Conservation (phyloP, 2,888 invertebrate genomes). For the Aleiodes testaceus region DNA sequence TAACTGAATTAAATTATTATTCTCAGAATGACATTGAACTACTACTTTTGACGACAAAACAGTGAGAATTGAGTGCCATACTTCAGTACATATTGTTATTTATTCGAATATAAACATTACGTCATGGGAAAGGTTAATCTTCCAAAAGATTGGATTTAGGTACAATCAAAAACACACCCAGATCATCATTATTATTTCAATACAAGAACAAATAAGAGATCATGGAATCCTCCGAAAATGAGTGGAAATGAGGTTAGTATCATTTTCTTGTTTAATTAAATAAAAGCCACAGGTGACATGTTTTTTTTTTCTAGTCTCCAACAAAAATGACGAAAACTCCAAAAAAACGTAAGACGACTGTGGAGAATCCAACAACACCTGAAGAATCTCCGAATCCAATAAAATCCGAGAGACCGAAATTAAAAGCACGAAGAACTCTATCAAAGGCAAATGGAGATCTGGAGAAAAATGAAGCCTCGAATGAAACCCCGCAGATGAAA, state of each 20-base stretch:
- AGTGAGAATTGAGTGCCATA: background rate
- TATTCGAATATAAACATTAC: slow-evolving; percentile 9
- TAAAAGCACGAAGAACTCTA: slow-evolving; percentile 50
- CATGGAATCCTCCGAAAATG: slow-evolving; percentile 58
- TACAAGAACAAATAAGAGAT: slow-evolving; percentile 57
- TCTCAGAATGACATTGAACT: no score
- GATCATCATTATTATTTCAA: slow-evolving; percentile 66
- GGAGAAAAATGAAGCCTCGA: slow-evolving; percentile 28
- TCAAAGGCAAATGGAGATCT: background rate
- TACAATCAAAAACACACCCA: slow-evolving; percentile 60
- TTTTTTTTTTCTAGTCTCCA: slow-evolving; percentile 31
- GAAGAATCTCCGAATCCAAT: slow-evolving; percentile 25
- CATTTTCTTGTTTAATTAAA: background rate
- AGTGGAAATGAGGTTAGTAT: slow-evolving; percentile 12
- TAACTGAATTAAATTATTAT: no score
- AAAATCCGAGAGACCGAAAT: slow-evolving; percentile 47
- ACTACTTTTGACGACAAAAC: no score
- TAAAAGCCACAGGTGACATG: background rate
- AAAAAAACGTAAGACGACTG: slow-evolving; percentile 40
- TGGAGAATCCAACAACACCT: slow-evolving; percentile 41
- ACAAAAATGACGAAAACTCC: slow-evolving; percentile 12
- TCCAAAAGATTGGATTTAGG: slow-evolving; percentile 60
- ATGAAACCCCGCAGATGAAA: slow-evolving; percentile 61
- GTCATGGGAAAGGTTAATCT: slow-evolving; percentile 54
- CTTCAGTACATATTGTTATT: background rate